Evolutionary conservation across 1,140 invertebrate genomes (phyloP).

Genomic region (Drosophila lacertosa): DNA sequence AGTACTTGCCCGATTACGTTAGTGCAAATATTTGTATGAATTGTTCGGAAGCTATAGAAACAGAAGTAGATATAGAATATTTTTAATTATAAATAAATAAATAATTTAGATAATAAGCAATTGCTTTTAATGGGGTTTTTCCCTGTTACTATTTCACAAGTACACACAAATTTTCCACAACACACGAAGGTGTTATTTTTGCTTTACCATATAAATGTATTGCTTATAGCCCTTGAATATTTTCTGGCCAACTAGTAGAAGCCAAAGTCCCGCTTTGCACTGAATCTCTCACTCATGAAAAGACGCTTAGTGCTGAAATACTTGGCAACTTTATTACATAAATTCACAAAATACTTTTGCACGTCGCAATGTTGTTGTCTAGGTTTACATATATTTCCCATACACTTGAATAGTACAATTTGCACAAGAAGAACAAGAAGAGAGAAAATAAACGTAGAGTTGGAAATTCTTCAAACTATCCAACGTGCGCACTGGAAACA

Average conservation of each 20-base stretch:
- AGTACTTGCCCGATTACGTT: too few relatives aligned
- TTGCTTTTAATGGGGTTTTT: too few relatives aligned
- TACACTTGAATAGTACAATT: conserved; percentile 23
- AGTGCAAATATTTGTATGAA: too few relatives aligned
- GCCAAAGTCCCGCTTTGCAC: background rate
- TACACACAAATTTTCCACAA: background rate
- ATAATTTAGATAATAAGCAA: too few relatives aligned
- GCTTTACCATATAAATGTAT: conserved; percentile 3
- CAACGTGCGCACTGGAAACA: conserved; percentile 37
- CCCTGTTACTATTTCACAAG: background rate
- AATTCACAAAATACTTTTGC: conserved; percentile 64
- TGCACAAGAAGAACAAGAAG: background rate
- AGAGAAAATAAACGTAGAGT: background rate
- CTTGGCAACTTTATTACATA: conserved; percentile 71
- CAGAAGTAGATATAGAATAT: too few relatives aligned
- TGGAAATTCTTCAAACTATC: conserved; percentile 61
- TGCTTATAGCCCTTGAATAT: conserved; percentile 20
- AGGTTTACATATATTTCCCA: conserved; percentile 39
- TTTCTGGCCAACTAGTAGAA: conserved; percentile 5
- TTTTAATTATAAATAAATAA: too few relatives aligned
- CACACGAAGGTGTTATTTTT: background rate
- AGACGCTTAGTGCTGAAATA: conserved; percentile 27
- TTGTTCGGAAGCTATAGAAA: too few relatives aligned
- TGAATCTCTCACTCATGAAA: background rate
- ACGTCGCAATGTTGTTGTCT: conserved; percentile 47